phyloP scores from a whole-genome alignment of 2,797 vertebrate genomes.

The Chelon labrosus region DNA sequence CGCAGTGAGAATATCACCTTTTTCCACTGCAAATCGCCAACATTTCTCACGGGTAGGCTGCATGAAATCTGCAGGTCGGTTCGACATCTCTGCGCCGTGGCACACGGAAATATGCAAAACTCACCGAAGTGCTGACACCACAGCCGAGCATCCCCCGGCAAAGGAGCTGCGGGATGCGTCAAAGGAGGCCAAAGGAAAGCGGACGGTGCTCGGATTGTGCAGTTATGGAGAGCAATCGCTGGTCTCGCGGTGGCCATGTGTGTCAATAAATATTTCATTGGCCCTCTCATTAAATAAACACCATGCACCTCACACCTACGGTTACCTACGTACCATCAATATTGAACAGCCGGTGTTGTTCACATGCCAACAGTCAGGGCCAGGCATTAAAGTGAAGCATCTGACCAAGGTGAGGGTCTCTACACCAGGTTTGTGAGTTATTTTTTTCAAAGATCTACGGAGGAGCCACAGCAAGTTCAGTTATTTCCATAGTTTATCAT shows the following conservation, averaged over 20 bases:
- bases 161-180: not conserved
- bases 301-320: conserved; percentile 45
- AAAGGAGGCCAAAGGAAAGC: conserved; percentile 28
- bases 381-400: conserved; percentile 29
- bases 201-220: conserved; percentile 30
- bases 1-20: no score
- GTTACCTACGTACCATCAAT: conserved; percentile 73
- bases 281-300: conserved; percentile 82
- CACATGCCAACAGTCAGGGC: conserved; percentile 22
- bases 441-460: conserved; percentile 18
- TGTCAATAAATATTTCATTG: conserved; percentile 81
- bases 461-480: conserved; percentile 33
- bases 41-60: not conserved
- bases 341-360: conserved; percentile 58
- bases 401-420: conserved; percentile 20
- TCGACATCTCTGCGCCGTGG: not conserved
- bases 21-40: not conserved
- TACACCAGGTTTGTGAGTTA: not conserved
- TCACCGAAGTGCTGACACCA: not conserved
- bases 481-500: conserved; percentile 39
- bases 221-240: conserved; percentile 44
- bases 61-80: not conserved
- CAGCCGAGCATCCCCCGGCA: not conserved
- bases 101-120: conserved; percentile 10
- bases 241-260: conserved; percentile 59